Base-by-base conservation (phyloP, 2,888 invertebrate species). In the Alcis repandata region DNA sequence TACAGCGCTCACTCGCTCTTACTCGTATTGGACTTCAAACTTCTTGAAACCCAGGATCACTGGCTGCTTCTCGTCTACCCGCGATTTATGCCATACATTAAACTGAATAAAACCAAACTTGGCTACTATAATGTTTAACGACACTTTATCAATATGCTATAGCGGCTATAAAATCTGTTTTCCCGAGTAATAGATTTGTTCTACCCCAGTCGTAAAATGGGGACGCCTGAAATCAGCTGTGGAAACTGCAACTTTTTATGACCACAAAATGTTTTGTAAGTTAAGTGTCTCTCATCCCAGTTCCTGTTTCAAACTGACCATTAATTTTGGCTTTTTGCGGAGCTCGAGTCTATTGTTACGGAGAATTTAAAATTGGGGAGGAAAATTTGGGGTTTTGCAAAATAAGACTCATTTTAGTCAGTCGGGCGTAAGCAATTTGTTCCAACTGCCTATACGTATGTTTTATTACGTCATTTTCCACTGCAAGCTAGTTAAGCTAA, bases 221-320 rank as follows among this genome's bases (percentile, higher is more conserved):
- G 41, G 53, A 52, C 22, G 58, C 36, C 36, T 36, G 27, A 46
- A 57, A 63, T 45, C 51, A 45, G 43, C 62, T 57, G 45, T 57
- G 45, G 49, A 56, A 49, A 46, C 13, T 57, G 63, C 48, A 56
- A 56, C 43, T 51, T 64, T 64, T 64, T 64, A 64, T 56, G 7
- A 38, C 59, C 59, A 27, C 49, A 54, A 59, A 63, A 64, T 64
- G 64, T 59, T 59, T 56, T 49, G 49, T 32, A 56, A 59, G 59
- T 56, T 51, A 52, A 61, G 32, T 40, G 59, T 61, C 60, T 60
- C 51, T 60, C 36, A 61, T 60, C 60, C 65, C 60, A 40, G 56
- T 60, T 66, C 57, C 60, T 66, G 65, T 61, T 66, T 57, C 38
- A 61, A 66, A 66, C 60, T 52, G 60, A 53, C 57, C 52, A 41